These are phyloP conservation scores for Oreonectes daqikongensis DNA, from an alignment of 2,797 vertebrate species.

Conservation along the genomic window DNA sequence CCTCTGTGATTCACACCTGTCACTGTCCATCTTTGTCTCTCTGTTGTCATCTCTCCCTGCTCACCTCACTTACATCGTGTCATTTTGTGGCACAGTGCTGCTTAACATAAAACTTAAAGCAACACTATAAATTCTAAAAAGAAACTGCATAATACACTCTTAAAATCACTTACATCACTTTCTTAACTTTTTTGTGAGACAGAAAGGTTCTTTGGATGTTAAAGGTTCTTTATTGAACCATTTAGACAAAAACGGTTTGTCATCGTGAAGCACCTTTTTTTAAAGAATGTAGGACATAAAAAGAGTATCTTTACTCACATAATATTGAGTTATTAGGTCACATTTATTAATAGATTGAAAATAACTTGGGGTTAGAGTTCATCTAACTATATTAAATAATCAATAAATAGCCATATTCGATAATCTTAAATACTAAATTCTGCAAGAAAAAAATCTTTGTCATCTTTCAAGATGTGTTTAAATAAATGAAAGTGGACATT, in stretches of 20 bases:
- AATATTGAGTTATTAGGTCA: not conserved
- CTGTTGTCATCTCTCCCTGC: conserved; percentile 28
- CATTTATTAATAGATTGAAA: not conserved
- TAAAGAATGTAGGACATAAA: too few relatives aligned
- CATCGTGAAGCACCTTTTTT: too few relatives aligned
- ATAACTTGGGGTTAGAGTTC: not conserved
- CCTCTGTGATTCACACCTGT: conserved; percentile 81
- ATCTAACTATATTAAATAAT: too few relatives aligned
- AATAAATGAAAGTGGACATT: not conserved
- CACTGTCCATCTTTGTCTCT: conserved; percentile 62
- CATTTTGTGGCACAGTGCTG: conserved; percentile 25
- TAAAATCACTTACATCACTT: too few relatives aligned
- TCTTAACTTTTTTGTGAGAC: too few relatives aligned
- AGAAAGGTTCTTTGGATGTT: too few relatives aligned
- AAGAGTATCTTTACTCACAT: not conserved
- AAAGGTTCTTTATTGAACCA: too few relatives aligned
- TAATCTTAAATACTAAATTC: not conserved
- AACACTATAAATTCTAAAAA: too few relatives aligned
- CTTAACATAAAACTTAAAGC: conserved; percentile 27
- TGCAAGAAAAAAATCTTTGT: not conserved
- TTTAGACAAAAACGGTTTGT: too few relatives aligned
- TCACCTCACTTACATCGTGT: conserved; percentile 40
- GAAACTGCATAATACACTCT: too few relatives aligned
- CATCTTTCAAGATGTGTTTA: not conserved
- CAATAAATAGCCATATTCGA: not conserved